Evolutionary conservation across 2,113 vertebrate species (phyloP), one percentile per base, ranked within the genome.

Genomic region (Triplophysa siluroides): DNA sequence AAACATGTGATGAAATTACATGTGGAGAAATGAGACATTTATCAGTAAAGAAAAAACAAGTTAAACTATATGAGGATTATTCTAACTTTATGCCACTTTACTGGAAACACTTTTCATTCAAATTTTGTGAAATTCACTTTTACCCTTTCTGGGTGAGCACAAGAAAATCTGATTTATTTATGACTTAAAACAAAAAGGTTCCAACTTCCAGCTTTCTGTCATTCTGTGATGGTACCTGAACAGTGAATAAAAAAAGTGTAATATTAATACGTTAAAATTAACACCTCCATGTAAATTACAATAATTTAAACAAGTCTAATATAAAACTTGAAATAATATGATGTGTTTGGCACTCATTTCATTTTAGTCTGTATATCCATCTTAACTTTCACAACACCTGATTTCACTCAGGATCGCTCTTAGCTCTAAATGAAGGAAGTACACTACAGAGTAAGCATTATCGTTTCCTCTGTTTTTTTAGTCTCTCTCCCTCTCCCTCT

Each of bases 381-480:
- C 76, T 78, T 86, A 83, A 81, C 85, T 87, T 83, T 63, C 66
- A 14, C 52, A 73, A 50, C 24, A 74, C 9, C 19, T n/a, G 24
- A 58, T 68, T 21, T 56, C n/a, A 9, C 67, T 52, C 58, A 1
- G 33, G 41, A 21, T 45, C 4, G 14, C 16, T 73, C 69, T 74
- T 41, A 82, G 60, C 70, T 78, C 45, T 70, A 61, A 68, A 16
- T 50, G 33, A 78, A 67, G 43, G 68, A 67, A 81, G 23, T 83
- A 76, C 33, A 69, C 64, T 76, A 74, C 67, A 75, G 33, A 13
- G 26, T 68, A 77, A 63, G 79, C 38, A 23, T 14, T 72, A 78
- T 13, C 26, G 69, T 52, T 50, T 62, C 73, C 67, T 81, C 75
- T 33, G 3, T 29, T 29, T 29, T 4, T 29, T 21, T n/a, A n/a